phyloP scores from a whole-genome alignment of 2,888 invertebrate species.

The Electrophaes corylata region DNA sequence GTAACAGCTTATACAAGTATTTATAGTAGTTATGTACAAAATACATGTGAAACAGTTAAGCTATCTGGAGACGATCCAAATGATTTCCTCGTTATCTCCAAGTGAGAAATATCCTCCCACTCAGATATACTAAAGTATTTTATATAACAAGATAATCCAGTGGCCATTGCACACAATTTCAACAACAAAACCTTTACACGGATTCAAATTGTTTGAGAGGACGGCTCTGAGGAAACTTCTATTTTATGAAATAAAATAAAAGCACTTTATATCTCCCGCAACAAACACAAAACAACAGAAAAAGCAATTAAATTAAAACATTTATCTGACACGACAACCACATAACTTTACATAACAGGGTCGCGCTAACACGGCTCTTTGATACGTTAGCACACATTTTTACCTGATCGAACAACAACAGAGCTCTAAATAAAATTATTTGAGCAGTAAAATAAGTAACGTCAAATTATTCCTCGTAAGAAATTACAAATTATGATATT shows the following conservation, averaged over 20 bases:
- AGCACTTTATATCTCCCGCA: not conserved
- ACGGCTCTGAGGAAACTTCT: not conserved
- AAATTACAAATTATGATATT: too few relatives aligned
- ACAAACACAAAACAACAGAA: slow-evolving; percentile 1
- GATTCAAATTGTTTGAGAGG: not conserved
- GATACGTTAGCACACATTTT: not conserved
- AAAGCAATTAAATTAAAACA: not conserved
- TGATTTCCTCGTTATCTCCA: too few relatives aligned
- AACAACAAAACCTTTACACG: not conserved
- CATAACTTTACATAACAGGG: not conserved
- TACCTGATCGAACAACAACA: not conserved
- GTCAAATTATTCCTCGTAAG: too few relatives aligned
- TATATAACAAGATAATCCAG: not conserved
- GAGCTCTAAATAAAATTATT: not conserved
- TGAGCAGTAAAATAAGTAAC: not conserved
- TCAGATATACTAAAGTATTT: too few relatives aligned
- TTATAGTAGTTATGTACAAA: too few relatives aligned
- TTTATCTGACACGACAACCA: slow-evolving; percentile 1
- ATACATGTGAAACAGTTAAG: too few relatives aligned
- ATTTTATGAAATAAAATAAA: not conserved
- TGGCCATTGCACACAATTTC: not conserved
- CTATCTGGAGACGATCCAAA: too few relatives aligned
- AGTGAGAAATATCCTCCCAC: too few relatives aligned
- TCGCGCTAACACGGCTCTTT: not conserved
- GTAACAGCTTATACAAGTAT: too few relatives aligned